Conservation (phyloP, 2,888 invertebrate genomes). For the Mesorhabditis sp. region DNA sequence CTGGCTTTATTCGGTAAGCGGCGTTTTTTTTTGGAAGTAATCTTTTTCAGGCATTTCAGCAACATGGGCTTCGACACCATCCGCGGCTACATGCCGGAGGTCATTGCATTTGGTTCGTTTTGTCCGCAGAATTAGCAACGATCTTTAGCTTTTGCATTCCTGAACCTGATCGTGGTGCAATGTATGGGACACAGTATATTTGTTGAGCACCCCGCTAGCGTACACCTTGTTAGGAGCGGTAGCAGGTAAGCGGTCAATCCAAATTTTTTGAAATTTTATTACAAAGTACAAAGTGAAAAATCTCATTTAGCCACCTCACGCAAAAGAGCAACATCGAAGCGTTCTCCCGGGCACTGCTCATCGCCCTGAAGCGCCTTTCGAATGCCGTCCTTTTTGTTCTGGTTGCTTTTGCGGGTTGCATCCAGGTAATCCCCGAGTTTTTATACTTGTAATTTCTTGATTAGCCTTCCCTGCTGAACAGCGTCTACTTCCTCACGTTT, state of each 20-base stretch:
- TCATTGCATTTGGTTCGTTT: slow-evolving; percentile 20
- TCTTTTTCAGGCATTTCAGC: slow-evolving; percentile 31
- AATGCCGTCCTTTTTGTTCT: slow-evolving; percentile 44
- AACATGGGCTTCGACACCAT: slow-evolving; percentile 27
- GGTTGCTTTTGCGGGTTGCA: slow-evolving; percentile 39
- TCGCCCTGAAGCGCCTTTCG: slow-evolving; percentile 38
- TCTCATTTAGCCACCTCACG: background rate
- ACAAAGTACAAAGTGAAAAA: background rate
- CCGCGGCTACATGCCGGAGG: slow-evolving; percentile 41
- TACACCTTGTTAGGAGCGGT: background rate
- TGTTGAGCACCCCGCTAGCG: background rate
- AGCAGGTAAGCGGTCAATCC: background rate
- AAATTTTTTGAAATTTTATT: background rate
- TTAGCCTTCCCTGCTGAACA: slow-evolving; percentile 47
- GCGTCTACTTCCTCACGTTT: slow-evolving; percentile 46
- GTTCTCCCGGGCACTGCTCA: slow-evolving; percentile 22
- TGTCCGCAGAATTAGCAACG: background rate
- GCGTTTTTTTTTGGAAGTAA: background rate
- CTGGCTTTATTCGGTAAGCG: slow-evolving; percentile 16
- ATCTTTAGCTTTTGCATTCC: background rate
- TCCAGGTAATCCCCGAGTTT: slow-evolving; percentile 28
- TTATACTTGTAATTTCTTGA: slow-evolving; percentile 12
- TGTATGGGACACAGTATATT: background rate
- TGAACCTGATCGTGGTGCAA: background rate
- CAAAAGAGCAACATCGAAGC: slow-evolving; percentile 8